Conservation (phyloP, 2,113 vertebrate species). For the Rhabdornis inornatus region DNA sequence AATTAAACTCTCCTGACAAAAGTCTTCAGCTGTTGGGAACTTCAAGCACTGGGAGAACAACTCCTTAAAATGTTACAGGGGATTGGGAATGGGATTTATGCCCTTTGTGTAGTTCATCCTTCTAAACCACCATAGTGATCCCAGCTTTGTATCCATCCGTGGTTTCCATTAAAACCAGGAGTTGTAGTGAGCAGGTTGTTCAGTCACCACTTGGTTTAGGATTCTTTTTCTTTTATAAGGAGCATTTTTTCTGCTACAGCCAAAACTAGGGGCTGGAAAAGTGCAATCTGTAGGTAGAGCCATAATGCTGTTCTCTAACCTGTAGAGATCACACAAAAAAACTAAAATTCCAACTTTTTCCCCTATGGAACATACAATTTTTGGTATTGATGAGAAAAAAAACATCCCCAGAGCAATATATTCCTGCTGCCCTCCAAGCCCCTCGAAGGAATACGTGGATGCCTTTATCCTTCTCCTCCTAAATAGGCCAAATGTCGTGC, state of each 20-base stretch:
- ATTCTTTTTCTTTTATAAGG: background rate
- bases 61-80: background rate
- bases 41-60: background rate
- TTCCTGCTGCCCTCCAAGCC: background rate
- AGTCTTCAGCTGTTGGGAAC: background rate
- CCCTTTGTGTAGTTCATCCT: background rate
- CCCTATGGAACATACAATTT: background rate
- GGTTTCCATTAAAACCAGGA: background rate
- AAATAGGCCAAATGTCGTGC: background rate
- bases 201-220: background rate
- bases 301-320: background rate
- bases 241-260: background rate
- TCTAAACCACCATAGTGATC: background rate
- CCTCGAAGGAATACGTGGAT: background rate
- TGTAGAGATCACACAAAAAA: background rate
- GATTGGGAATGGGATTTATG: background rate
- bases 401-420: background rate
- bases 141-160: rapidly evolving
- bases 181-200: background rate
- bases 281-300: background rate
- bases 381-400: background rate
- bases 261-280: background rate
- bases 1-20: background rate
- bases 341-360: background rate
- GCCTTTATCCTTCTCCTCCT: background rate